Evolutionary conservation across 2,888 invertebrate genomes (phyloP).

Genomic region (Aleiodes alternator): DNA sequence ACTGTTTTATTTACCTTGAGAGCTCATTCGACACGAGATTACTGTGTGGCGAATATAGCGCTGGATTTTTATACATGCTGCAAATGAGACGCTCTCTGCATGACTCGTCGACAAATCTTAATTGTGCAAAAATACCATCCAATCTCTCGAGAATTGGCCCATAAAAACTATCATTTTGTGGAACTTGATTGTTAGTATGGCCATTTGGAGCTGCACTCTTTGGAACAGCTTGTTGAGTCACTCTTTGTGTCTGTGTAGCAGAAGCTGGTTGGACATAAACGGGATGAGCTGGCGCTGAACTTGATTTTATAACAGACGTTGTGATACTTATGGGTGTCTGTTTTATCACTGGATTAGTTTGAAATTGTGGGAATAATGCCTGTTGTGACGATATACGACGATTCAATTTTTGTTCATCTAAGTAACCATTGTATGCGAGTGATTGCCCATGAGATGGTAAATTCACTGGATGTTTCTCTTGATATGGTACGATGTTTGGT

Average conservation of each 20-base stretch:
- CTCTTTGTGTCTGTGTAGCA: slow-evolving; percentile 38
- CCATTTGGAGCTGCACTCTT: slow-evolving; percentile 65
- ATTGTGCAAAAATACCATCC: slow-evolving; percentile 83
- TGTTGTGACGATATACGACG: slow-evolving; percentile 53
- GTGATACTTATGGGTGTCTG: slow-evolving; percentile 30
- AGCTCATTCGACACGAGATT: slow-evolving; percentile 91
- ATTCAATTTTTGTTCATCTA: slow-evolving; percentile 62
- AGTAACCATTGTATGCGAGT: slow-evolving; percentile 69
- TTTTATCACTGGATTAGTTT: slow-evolving; percentile 31
- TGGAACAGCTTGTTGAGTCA: slow-evolving; percentile 64
- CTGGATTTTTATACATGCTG: slow-evolving; percentile 89
- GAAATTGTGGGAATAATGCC: slow-evolving; percentile 21
- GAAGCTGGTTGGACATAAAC: slow-evolving; percentile 48
- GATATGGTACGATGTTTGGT: slow-evolving; percentile 41
- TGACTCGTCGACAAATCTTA: slow-evolving; percentile 83
- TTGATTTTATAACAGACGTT: slow-evolving; percentile 36
- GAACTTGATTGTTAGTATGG: slow-evolving; percentile 42
- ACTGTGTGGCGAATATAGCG: slow-evolving; percentile 89
- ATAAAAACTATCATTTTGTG: slow-evolving; percentile 80
- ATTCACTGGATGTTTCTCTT: slow-evolving; percentile 43
- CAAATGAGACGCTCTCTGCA: slow-evolving; percentile 89
- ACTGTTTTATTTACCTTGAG: slow-evolving; percentile 82
- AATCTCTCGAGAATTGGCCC: slow-evolving; percentile 87
- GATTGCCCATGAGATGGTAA: slow-evolving; percentile 60
- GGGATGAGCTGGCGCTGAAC: slow-evolving; percentile 46